phyloP scores from a whole-genome alignment of 2,113 vertebrate genomes.

The Nyctibius bracteatus region DNA sequence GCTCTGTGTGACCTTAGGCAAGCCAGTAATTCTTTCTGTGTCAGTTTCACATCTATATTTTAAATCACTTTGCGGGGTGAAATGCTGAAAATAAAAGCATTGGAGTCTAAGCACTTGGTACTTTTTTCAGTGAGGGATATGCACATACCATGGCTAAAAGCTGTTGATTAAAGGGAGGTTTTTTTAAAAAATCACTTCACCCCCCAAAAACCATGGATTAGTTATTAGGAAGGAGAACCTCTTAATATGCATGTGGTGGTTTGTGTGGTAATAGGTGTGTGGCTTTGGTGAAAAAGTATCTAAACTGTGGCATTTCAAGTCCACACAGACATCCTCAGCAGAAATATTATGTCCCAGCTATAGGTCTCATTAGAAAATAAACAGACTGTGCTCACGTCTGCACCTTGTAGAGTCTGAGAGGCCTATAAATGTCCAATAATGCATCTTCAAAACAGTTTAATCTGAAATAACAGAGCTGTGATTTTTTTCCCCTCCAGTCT shows the following conservation, averaged over 20 bases:
- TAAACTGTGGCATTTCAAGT: not conserved
- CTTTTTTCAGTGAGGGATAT: not conserved
- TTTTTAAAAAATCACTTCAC: not conserved
- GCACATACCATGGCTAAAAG: not conserved
- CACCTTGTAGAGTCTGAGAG: not conserved
- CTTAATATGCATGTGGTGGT: not conserved
- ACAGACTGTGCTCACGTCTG: not conserved
- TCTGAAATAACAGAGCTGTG: not conserved
- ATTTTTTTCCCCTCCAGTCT: not conserved
- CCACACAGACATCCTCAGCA: not conserved
- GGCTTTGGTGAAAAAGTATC: not conserved
- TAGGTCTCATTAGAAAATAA: not conserved
- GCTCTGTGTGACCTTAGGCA: not conserved
- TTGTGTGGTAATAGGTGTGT: not conserved
- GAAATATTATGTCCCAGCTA: not conserved
- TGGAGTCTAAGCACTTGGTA: not conserved
- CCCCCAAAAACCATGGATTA: not conserved
- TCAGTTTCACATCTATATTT: not conserved
- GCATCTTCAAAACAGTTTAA: slow-evolving; percentile 3
- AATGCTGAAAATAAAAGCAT: not conserved
- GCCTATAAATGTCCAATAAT: not conserved
- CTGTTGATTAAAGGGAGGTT: not conserved
- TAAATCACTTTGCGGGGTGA: not conserved
- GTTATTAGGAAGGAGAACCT: not conserved
- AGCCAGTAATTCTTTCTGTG: not conserved